These are phyloP conservation scores for Chrysolina haemoptera DNA, from an alignment of 2,888 invertebrate genomes.

Conservation along the genomic window DNA sequence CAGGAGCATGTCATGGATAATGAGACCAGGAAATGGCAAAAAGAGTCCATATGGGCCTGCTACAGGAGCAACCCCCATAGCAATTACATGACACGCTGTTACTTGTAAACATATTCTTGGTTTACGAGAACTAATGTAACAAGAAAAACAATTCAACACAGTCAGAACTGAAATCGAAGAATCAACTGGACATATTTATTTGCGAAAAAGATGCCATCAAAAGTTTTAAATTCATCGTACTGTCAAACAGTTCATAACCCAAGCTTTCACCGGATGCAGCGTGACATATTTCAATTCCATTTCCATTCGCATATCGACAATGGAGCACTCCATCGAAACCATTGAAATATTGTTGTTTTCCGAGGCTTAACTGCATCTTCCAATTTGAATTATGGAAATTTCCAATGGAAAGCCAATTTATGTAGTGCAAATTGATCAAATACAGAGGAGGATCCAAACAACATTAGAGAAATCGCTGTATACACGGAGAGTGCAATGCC, in stretches of 20 bases:
- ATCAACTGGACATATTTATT: no score
- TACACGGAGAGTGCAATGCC: conserved; percentile 39
- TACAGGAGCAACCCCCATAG: no score
- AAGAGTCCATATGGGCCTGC: no score
- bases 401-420: conserved; percentile 45
- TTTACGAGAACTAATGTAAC: no score
- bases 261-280: neutral
- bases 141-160: no score
- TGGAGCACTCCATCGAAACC: neutral
- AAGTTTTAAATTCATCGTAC: conserved; percentile 11
- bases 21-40: no score
- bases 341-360: conserved; percentile 12
- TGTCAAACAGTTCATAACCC: neutral
- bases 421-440: conserved; percentile 47
- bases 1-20: no score
- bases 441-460: conserved; percentile 40
- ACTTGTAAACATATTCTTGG: no score
- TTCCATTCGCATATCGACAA: conserved; percentile 13
- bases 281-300: conserved; percentile 7
- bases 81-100: no score
- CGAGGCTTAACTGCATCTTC: conserved; percentile 39
- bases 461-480: conserved; percentile 41
- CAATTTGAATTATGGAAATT: conserved; percentile 41
- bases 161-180: no score
- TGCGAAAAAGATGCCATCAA: neutral